These are phyloP conservation scores for Brachypterus glaber DNA, from an alignment of 2,888 invertebrate genomes.

Conservation along the genomic window DNA sequence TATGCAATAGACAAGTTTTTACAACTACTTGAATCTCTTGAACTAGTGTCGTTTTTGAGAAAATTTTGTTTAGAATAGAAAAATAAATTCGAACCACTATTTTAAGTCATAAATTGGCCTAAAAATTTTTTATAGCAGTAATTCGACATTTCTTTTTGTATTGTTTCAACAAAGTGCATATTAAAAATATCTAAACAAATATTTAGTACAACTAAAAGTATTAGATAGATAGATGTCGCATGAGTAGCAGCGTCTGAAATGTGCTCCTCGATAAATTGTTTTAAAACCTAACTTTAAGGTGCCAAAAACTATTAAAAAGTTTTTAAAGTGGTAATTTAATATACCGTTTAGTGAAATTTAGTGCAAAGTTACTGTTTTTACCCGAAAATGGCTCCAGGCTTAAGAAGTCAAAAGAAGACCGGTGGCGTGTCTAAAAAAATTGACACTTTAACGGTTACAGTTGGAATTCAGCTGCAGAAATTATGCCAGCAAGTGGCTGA, in stretches of 20 bases:
- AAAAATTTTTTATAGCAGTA: too few relatives aligned
- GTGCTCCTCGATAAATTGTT: background rate
- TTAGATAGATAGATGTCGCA: background rate
- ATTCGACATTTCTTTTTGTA: too few relatives aligned
- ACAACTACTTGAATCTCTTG: too few relatives aligned
- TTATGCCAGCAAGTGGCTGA: background rate
- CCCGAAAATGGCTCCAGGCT: background rate
- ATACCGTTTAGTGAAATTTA: background rate
- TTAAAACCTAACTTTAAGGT: background rate
- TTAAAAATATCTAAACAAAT: too few relatives aligned
- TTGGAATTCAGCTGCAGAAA: background rate
- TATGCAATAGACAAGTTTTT: too few relatives aligned
- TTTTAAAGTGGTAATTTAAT: background rate
- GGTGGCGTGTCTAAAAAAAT: background rate
- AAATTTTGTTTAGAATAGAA: too few relatives aligned
- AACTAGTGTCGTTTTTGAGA: too few relatives aligned
- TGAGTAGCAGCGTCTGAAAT: background rate
- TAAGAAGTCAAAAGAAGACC: background rate
- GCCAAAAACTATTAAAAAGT: background rate
- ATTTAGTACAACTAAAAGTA: too few relatives aligned
- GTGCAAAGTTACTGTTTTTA: background rate
- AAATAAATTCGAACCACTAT: too few relatives aligned
- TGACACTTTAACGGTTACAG: background rate
- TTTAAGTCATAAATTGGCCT: too few relatives aligned
- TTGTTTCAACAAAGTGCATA: too few relatives aligned